Evolutionary conservation across 2,888 invertebrate species (phyloP), one percentile per base, ranked within the genome.

Genomic region (Formica aserva): DNA sequence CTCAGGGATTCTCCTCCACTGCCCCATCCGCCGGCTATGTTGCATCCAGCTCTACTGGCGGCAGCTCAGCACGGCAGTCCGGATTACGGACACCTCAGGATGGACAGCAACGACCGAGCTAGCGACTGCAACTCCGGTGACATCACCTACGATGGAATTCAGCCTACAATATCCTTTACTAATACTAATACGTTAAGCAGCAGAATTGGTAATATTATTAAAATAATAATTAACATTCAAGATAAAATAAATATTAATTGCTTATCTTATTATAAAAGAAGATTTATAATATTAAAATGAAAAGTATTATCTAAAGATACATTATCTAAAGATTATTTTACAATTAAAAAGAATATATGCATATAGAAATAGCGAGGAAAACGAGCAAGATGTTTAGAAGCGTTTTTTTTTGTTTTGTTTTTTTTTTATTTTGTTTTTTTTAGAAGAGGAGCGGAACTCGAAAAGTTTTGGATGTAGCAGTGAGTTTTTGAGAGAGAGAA

Each of bases 161-260:
- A 98, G 96, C 98, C 98, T 97, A 98, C 98, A 96, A 98, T 98
- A 98, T 98, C 98, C 97, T 98, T 98, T 98, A 97, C 96, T 96
- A 96, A 96, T 95, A 77, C 93, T 90, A n/a, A 45, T 71, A 63
- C 85, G 65, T 57, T 29, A n/a, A 55, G 18, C 63, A 65, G 38
- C 18, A 69, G 52, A 72, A 45, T 72, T 55, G 15, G 11, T 32
- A 77, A 26, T 52, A 32, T 35, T 55, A 9, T 55, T 32, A 48
- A 22, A 26, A 26, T 38, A 8, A 66, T 26, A 38, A 55, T 67
- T 38, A 55, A 65, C 32, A 35, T 22, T 5, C 3, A 35, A 15
- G 9, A 5, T 32, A 45, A 45, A 41, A 35, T 32, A 15, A 15
- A 22, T 76, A 35, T 35, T 11, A 35, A 48, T 63, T 4, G n/a